Conservation (phyloP, 2,888 invertebrate species). For the Dasypolia templi region DNA sequence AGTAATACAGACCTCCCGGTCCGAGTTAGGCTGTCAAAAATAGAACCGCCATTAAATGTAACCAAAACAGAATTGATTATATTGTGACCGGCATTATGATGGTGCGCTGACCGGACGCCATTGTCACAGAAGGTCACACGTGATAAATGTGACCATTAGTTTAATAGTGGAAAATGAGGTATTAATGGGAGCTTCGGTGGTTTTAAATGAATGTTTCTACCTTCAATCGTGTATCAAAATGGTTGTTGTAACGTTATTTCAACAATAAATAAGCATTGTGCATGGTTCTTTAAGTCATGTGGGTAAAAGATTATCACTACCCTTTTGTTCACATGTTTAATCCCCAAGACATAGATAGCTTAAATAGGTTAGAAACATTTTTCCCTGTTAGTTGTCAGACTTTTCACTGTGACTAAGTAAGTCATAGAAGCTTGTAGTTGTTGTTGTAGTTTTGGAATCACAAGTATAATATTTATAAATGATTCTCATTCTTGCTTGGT, state of each 20-base stretch:
- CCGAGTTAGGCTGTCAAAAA: slow-evolving; percentile 34
- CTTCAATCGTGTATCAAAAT: background rate
- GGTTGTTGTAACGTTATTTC: slow-evolving; percentile 1
- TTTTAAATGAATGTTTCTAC: slow-evolving; percentile 20
- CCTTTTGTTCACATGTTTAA: background rate
- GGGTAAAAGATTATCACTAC: background rate
- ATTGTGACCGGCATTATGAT: slow-evolving; percentile 48
- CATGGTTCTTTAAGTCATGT: background rate
- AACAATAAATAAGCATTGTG: background rate
- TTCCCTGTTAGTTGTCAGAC: background rate
- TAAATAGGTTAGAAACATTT: background rate
- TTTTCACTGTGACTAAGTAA: background rate
- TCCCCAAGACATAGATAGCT: background rate
- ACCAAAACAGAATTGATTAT: slow-evolving; percentile 58
- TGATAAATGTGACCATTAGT: slow-evolving; percentile 49
- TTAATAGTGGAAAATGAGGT: slow-evolving; percentile 33
- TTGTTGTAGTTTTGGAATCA: too few relatives aligned
- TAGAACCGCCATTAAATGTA: slow-evolving; percentile 48
- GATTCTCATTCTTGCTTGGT: too few relatives aligned
- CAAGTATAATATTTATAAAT: too few relatives aligned
- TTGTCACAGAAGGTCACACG: slow-evolving; percentile 41
- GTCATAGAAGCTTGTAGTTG: background rate
- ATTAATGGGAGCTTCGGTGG: slow-evolving; percentile 21
- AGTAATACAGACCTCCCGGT: slow-evolving; percentile 43
- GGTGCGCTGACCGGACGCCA: slow-evolving; percentile 48